Evolutionary conservation across 2,113 vertebrate genomes (phyloP).

Genomic region (Pao palembangensis): DNA sequence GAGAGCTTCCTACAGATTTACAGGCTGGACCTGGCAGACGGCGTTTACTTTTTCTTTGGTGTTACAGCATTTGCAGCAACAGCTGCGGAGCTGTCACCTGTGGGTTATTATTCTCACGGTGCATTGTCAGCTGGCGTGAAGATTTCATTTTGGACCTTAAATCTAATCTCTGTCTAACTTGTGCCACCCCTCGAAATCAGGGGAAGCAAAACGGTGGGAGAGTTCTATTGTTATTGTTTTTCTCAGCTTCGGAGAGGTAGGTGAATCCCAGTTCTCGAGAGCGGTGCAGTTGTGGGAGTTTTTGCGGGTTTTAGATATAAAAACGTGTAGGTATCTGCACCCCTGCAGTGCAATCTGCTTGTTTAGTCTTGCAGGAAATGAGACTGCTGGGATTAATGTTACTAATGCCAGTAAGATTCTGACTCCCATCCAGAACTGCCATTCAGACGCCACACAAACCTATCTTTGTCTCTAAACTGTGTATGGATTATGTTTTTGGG

Average conservation of each 20-base stretch:
- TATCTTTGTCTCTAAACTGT: too few relatives aligned
- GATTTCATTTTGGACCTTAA: slow-evolving; percentile 34
- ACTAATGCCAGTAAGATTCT: slow-evolving; percentile 47
- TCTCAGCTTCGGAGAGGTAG: slow-evolving; percentile 44
- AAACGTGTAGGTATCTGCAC: slow-evolving; percentile 37
- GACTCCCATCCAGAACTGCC: slow-evolving; percentile 1
- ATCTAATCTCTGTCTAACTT: slow-evolving; percentile 7
- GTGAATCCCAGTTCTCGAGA: slow-evolving; percentile 26
- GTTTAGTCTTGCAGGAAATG: too few relatives aligned
- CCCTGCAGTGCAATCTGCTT: slow-evolving; percentile 1
- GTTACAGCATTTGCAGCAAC: background rate
- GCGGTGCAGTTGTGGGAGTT: slow-evolving; percentile 1
- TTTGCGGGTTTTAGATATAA: slow-evolving; percentile 21
- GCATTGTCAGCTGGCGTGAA: slow-evolving; percentile 25
- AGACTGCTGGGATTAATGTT: slow-evolving; percentile 29
- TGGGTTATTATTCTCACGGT: background rate
- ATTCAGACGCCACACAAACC: too few relatives aligned
- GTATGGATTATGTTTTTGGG: too few relatives aligned
- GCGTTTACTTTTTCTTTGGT: background rate
- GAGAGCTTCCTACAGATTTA: slow-evolving; percentile 48
- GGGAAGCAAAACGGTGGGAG: slow-evolving; percentile 13
- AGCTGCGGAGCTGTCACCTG: background rate
- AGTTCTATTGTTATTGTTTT: slow-evolving; percentile 13
- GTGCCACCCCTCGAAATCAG: slow-evolving; percentile 20
- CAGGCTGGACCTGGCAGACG: slow-evolving; percentile 9